Percentiles rank a stretch among this genome's conserved stretches.
Evolutionary conservation across 2,888 invertebrate genomes (phyloP).

Genomic region (Ornithoptera alexandrae): DNA sequence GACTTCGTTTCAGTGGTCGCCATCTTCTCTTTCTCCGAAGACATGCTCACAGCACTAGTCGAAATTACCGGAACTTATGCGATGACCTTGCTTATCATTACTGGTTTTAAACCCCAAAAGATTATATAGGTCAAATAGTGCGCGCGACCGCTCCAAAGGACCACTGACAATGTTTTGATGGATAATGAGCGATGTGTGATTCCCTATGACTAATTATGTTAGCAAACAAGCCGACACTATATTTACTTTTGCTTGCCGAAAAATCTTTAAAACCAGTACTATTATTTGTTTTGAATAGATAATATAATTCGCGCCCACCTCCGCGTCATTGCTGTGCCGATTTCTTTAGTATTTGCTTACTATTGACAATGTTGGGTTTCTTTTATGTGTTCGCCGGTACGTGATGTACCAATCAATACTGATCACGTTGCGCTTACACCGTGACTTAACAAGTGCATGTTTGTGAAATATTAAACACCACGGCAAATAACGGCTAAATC

Average conservation of each 20-base stretch:
- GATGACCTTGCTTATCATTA: slow-evolving; percentile 62
- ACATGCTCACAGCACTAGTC: slow-evolving; percentile 57
- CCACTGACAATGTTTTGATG: slow-evolving; percentile 50
- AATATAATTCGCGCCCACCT: slow-evolving; percentile 33
- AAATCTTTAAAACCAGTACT: slow-evolving; percentile 41
- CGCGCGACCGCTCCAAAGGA: slow-evolving; percentile 56
- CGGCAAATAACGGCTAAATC: slow-evolving; percentile 18
- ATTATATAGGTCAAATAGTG: slow-evolving; percentile 35
- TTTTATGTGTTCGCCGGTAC: slow-evolving; percentile 50
- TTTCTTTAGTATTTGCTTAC: slow-evolving; percentile 43
- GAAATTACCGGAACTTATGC: slow-evolving; percentile 52
- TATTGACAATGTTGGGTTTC: slow-evolving; percentile 37
- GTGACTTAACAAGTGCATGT: slow-evolving; percentile 22
- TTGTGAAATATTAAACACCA: slow-evolving; percentile 19
- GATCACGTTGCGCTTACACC: slow-evolving; percentile 47
- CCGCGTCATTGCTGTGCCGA: slow-evolving; percentile 35
- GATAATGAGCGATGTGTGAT: slow-evolving; percentile 67
- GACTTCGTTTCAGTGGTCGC: slow-evolving; percentile 71
- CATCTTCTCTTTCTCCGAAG: slow-evolving; percentile 75
- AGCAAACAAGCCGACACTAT: slow-evolving; percentile 61
- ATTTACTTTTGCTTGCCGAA: slow-evolving; percentile 58
- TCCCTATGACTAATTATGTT: slow-evolving; percentile 58
- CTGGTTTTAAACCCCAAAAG: slow-evolving; percentile 45
- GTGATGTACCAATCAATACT: slow-evolving; percentile 54
- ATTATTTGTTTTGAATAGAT: slow-evolving; percentile 39